Evolutionary conservation across 2,113 vertebrate genomes (phyloP).

Genomic region (Odocoileus hemionus): DNA sequence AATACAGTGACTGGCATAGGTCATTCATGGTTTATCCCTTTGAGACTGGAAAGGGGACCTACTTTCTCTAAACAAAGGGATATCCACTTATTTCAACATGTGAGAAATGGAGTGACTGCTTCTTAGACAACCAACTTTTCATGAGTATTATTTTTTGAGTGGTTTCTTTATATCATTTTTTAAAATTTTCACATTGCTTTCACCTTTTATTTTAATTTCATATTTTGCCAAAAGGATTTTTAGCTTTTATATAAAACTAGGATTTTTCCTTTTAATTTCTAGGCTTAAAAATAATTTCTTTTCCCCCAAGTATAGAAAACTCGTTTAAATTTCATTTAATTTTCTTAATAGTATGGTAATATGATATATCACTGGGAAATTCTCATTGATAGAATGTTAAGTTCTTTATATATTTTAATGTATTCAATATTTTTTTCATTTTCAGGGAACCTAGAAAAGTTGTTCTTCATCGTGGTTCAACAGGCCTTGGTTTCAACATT

Average conservation of each 20-base stretch:
- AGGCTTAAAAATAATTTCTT: slow-evolving; percentile 20
- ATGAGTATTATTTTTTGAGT: background rate
- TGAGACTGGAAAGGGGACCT: background rate
- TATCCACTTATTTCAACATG: background rate
- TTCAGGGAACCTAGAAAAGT: slow-evolving; percentile 94
- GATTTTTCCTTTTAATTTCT: background rate
- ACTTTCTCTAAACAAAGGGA: background rate
- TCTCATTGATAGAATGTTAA: background rate
- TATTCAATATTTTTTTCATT: slow-evolving; percentile 25
- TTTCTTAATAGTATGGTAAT: slow-evolving; percentile 17
- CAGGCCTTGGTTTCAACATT: slow-evolving; percentile 98
- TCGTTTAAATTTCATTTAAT: background rate
- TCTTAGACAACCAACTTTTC: background rate
- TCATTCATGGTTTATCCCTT: background rate
- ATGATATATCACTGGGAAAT: background rate
- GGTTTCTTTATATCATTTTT: background rate
- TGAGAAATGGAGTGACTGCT: background rate
- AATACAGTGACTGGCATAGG: background rate
- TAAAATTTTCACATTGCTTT: background rate
- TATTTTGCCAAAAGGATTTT: background rate
- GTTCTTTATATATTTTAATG: slow-evolving; percentile 12
- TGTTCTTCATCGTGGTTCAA: slow-evolving; percentile 92
- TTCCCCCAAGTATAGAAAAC: background rate
- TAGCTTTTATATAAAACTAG: background rate
- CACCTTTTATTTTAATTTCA: background rate